phyloP scores from a whole-genome alignment of 2,797 vertebrate species.

The Coendou prehensilis region DNA sequence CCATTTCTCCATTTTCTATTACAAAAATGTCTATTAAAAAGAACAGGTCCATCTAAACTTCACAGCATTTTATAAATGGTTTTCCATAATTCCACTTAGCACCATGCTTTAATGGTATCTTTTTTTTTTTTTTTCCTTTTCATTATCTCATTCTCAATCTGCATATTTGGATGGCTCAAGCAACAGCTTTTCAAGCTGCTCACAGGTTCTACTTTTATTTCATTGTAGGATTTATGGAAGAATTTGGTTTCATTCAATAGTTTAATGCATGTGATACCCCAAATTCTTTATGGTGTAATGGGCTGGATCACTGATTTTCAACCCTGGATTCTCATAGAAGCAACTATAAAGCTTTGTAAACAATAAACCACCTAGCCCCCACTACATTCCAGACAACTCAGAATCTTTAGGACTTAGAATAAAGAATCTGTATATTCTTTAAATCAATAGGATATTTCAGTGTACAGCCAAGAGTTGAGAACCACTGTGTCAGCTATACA shows the following conservation, averaged over 20 bases:
- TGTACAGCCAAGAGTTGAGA: slow-evolving; percentile 40
- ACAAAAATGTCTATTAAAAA: slow-evolving; percentile 75
- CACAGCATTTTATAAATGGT: slow-evolving; percentile 61
- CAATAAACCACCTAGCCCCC: not conserved
- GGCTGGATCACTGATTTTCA: slow-evolving; percentile 37
- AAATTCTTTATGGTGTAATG: slow-evolving; percentile 18
- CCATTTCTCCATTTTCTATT: slow-evolving; percentile 72
- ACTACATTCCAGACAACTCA: not conserved
- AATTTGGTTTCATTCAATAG: slow-evolving; percentile 48
- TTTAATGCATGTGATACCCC: not conserved
- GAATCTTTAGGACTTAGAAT: slow-evolving; percentile 4
- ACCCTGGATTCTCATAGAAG: not conserved
- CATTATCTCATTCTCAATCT: slow-evolving; percentile 68
- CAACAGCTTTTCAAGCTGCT: slow-evolving; percentile 59
- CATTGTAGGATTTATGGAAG: not conserved
- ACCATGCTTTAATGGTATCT: slow-evolving; percentile 39
- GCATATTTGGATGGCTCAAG: slow-evolving; percentile 55
- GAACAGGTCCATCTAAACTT: slow-evolving; percentile 48
- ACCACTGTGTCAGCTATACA: slow-evolving; percentile 30
- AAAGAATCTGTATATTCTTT: not conserved
- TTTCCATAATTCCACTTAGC: slow-evolving; percentile 63
- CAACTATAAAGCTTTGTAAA: slow-evolving; percentile 39
- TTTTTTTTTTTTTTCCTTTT: slow-evolving; percentile 29
- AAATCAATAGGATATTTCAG: slow-evolving; percentile 56
- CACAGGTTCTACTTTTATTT: slow-evolving; percentile 65